Conservation (phyloP, 2,888 invertebrate genomes). For the Amblyjoppa proteus region DNA sequence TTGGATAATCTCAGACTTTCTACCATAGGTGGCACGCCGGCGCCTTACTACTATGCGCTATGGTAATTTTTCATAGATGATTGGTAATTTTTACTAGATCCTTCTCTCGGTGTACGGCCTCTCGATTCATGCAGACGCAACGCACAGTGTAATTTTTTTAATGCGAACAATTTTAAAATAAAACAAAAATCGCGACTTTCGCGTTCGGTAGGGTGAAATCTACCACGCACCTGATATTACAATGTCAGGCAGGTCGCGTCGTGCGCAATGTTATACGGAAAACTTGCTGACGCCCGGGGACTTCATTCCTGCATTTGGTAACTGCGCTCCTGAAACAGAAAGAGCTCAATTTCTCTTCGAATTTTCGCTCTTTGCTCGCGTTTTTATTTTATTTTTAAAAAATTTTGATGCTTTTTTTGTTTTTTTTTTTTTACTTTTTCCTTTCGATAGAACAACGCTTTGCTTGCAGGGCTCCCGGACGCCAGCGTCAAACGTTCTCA, state of each 20-base stretch:
- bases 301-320: constrained; percentile 70
- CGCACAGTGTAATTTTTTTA: not conserved
- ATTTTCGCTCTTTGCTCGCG: constrained; percentile 25
- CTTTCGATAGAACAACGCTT: not conserved
- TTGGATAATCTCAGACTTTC: no score
- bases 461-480: constrained; percentile 63
- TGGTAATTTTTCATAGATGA: no score
- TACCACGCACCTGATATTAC: constrained; percentile 73
- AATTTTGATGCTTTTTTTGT: not conserved
- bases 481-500: constrained; percentile 64
- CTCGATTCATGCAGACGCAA: not conserved
- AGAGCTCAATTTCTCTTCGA: constrained; percentile 43
- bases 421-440: not conserved
- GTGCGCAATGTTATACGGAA: constrained; percentile 72
- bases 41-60: no score
- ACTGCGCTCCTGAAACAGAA: constrained; percentile 75
- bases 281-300: constrained; percentile 76
- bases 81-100: no score
- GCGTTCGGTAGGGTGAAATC: not conserved
- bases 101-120: not conserved
- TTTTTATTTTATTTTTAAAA: not conserved
- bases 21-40: no score
- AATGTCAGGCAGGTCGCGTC: constrained; percentile 70
- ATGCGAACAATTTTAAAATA: not conserved
- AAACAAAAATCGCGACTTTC: not conserved